Evolutionary conservation across 2,113 vertebrate genomes (phyloP).

Genomic region (Lates calcarifer): DNA sequence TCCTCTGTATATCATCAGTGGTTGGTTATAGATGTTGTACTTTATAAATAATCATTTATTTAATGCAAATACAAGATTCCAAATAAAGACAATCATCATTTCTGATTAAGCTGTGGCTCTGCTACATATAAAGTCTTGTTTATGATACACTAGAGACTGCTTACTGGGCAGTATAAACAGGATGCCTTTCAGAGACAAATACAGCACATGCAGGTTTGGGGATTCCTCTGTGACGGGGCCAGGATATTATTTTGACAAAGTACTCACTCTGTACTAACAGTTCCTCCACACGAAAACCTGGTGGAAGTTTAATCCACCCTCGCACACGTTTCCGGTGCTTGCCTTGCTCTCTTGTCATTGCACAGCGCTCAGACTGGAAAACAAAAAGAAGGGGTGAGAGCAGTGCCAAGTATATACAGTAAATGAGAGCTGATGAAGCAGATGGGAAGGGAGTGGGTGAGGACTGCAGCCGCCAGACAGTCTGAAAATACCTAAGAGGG

Average conservation of each 20-base stretch:
- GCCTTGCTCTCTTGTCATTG: constrained; percentile 11
- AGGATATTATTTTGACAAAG: constrained; percentile 71
- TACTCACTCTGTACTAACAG: constrained; percentile 19
- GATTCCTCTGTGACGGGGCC: constrained; percentile 65
- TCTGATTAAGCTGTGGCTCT: not conserved
- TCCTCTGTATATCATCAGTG: constrained; percentile 9
- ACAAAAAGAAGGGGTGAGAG: not conserved
- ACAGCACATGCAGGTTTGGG: constrained; percentile 35
- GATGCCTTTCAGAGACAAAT: constrained; percentile 63
- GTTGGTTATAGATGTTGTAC: constrained; percentile 4
- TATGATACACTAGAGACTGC: constrained; percentile 51
- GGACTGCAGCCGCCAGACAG: constrained; percentile 11
- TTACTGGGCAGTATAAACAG: constrained; percentile 68
- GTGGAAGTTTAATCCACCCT: constrained; percentile 21
- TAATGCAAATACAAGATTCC: not conserved
- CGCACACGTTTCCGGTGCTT: constrained; percentile 48
- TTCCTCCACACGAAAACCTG: constrained; percentile 30
- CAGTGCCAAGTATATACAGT: constrained; percentile 10
- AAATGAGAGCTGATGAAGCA: constrained; percentile 46
- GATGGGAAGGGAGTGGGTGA: constrained; percentile 43
- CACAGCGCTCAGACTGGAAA: constrained; percentile 17
- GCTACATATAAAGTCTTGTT: constrained; percentile 55
- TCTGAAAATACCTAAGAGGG: constrained; percentile 15
- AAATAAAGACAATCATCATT: constrained; percentile 24
- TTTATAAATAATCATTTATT: constrained; percentile 31